phyloP scores from a whole-genome alignment of 1,140 invertebrate genomes.

The Nasonia longicornis region DNA sequence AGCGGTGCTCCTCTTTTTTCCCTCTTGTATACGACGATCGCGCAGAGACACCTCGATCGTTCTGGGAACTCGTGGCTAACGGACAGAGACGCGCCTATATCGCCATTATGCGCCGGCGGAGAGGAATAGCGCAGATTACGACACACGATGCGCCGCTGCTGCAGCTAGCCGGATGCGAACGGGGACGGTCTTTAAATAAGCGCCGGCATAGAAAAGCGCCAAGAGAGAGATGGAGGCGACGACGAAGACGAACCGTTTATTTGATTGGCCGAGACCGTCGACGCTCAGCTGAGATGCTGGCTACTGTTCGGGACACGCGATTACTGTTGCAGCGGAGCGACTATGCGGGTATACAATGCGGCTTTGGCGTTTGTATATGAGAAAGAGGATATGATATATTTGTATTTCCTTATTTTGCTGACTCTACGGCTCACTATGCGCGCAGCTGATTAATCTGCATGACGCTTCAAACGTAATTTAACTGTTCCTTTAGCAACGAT shows the following conservation, averaged over 20 bases:
- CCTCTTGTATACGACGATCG: not conserved
- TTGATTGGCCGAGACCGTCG: constrained; percentile 25
- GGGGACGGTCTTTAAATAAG: constrained; percentile 36
- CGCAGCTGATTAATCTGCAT: too few relatives aligned
- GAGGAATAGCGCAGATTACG: constrained; percentile 1
- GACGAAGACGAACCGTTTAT: constrained; percentile 8
- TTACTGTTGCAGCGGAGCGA: not conserved
- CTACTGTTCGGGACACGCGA: not conserved
- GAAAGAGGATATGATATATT: too few relatives aligned
- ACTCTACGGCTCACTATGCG: too few relatives aligned
- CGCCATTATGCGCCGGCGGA: not conserved
- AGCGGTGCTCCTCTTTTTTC: not conserved
- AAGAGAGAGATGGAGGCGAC: not conserved
- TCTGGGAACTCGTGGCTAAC: constrained; percentile 18
- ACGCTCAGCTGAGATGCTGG: not conserved
- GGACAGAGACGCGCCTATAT: constrained; percentile 6
- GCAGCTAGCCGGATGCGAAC: not conserved
- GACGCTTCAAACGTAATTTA: too few relatives aligned
- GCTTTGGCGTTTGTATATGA: not conserved
- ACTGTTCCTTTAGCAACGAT: too few relatives aligned
- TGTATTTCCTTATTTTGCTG: too few relatives aligned
- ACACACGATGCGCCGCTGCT: not conserved
- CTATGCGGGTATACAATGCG: not conserved
- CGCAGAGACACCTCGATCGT: not conserved
- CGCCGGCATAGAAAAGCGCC: constrained; percentile 17